These are phyloP conservation scores for Crotalus viridis DNA, from an alignment of 2,113 vertebrate genomes.

Conservation along the genomic window DNA sequence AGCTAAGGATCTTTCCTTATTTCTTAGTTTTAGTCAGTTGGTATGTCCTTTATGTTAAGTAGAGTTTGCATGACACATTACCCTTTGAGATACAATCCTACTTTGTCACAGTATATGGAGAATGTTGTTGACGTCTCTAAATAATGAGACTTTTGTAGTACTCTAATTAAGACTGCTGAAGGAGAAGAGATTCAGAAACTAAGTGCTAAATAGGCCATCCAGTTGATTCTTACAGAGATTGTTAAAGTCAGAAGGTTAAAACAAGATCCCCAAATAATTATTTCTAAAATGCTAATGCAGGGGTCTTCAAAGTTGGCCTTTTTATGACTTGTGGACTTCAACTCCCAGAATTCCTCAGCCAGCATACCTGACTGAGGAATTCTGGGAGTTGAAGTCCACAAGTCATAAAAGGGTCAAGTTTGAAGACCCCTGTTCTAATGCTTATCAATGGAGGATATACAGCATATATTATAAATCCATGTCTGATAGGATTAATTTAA, in stretches of 20 bases:
- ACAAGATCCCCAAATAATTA: not conserved
- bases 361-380: too few relatives aligned
- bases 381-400: too few relatives aligned
- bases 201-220: not conserved
- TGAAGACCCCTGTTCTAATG: not conserved
- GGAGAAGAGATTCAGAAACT: not conserved
- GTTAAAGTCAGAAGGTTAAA: not conserved
- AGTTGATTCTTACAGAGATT: not conserved
- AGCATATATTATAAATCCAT: not conserved
- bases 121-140: slow-evolving; percentile 32
- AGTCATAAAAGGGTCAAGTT: too few relatives aligned
- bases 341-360: too few relatives aligned
- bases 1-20: slow-evolving; percentile 43
- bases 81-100: slow-evolving; percentile 22
- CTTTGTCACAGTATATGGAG: slow-evolving; percentile 15
- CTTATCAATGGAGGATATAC: too few relatives aligned
- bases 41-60: slow-evolving; percentile 30
- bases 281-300: not conserved
- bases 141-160: slow-evolving; percentile 47
- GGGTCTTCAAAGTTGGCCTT: too few relatives aligned
- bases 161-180: not conserved
- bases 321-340: too few relatives aligned
- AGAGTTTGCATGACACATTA: slow-evolving; percentile 15
- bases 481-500: not conserved
- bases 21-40: slow-evolving; percentile 19